A percentile compares a stretch with the other conserved stretches of the same genome.
These are phyloP conservation scores for Agrochola circellaris DNA, from an alignment of 2,888 invertebrate species.

Conservation along the genomic window DNA sequence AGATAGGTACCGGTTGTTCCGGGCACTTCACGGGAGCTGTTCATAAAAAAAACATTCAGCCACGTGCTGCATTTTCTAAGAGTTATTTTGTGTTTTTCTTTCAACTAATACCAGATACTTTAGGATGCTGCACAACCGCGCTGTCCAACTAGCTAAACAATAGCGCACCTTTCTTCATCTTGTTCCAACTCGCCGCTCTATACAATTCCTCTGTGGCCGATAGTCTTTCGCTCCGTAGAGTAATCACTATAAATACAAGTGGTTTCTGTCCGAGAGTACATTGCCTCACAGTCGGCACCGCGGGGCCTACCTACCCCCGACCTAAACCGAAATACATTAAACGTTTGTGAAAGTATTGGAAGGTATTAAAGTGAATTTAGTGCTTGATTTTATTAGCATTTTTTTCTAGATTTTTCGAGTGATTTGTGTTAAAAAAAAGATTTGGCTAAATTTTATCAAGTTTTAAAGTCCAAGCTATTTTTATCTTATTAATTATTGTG, in stretches of 20 bases:
- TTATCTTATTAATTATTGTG: conserved; percentile 5
- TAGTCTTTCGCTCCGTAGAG: conserved; percentile 65
- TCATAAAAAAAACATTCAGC: background rate
- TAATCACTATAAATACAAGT: conserved; percentile 87
- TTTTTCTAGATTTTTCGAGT: conserved; percentile 48
- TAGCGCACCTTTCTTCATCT: conserved; percentile 31
- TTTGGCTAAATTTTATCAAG: background rate
- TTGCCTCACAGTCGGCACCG: conserved; percentile 82
- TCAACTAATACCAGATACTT: background rate
- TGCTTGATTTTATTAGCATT: conserved; percentile 30
- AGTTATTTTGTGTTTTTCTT: background rate
- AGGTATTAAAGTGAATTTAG: conserved; percentile 76
- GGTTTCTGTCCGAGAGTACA: conserved; percentile 75
- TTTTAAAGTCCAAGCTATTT: background rate
- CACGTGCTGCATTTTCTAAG: background rate
- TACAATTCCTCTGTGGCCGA: conserved; percentile 71
- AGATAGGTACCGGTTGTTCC: background rate
- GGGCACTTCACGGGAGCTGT: background rate
- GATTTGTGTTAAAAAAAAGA: conserved; percentile 25
- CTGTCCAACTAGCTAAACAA: conserved; percentile 24
- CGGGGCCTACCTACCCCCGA: conserved; percentile 79
- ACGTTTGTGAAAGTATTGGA: conserved; percentile 86
- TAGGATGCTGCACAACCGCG: background rate
- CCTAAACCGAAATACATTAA: conserved; percentile 75
- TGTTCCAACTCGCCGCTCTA: conserved; percentile 72